Percentiles rank a stretch among this genome's conserved stretches.
Conservation (phyloP, 2,888 invertebrate genomes). For the Himalopsyche japonica region DNA sequence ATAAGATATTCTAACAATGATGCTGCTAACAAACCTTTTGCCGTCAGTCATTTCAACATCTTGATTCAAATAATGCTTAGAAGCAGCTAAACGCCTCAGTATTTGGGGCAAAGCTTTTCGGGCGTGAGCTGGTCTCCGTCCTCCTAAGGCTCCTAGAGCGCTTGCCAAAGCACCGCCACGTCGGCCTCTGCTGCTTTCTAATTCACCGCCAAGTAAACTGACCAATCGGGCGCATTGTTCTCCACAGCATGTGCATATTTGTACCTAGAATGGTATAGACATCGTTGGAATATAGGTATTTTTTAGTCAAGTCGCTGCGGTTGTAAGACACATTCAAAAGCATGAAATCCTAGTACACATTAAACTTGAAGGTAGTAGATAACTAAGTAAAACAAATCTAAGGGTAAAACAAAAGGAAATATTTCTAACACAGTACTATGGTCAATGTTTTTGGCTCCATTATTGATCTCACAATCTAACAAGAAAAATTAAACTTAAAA, state of each 20-base stretch:
- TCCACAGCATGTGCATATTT: slow-evolving; percentile 36
- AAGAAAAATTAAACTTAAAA: no score
- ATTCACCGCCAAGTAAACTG: slow-evolving; percentile 25
- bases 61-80: neutral
- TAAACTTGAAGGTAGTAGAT: no score
- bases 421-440: no score
- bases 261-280: slow-evolving; percentile 24
- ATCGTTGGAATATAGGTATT: neutral
- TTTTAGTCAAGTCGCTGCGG: no score
- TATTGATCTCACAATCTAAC: no score
- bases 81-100: slow-evolving; percentile 5
- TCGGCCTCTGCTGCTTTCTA: slow-evolving; percentile 24
- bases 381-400: no score
- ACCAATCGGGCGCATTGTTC: slow-evolving; percentile 35
- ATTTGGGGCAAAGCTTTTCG: slow-evolving; percentile 28
- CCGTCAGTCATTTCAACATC: neutral
- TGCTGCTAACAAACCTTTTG: neutral
- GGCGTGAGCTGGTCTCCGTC: slow-evolving; percentile 29
- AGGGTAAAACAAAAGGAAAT: no score
- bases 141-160: slow-evolving; percentile 34
- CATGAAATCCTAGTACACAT: no score
- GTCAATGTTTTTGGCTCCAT: no score
- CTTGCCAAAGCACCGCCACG: slow-evolving; percentile 28
- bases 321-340: no score
- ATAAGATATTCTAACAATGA: no score